These are phyloP conservation scores for Plebejus anna DNA, from an alignment of 2,888 invertebrate species.

Conservation along the genomic window DNA sequence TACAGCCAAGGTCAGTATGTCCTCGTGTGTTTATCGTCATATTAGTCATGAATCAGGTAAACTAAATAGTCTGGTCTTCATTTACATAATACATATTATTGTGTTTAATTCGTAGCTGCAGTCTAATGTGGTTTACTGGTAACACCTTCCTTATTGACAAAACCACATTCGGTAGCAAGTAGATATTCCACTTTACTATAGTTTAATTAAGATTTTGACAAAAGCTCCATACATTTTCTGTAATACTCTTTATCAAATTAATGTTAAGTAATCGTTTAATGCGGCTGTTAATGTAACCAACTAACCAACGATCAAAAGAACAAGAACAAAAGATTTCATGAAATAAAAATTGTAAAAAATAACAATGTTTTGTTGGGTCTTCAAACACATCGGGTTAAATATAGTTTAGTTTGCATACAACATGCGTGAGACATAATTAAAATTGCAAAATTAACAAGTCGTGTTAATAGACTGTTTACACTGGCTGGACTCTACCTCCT, in stretches of 20 bases:
- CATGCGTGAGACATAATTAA: not conserved
- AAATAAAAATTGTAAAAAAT: not conserved
- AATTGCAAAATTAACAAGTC: constrained; percentile 1
- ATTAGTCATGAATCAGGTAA: not conserved
- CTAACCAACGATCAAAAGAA: not conserved
- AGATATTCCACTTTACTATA: no score
- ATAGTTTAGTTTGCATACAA: not conserved
- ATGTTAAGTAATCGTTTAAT: no score
- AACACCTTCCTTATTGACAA: not conserved
- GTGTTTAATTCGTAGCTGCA: not conserved
- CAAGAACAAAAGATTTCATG: not conserved
- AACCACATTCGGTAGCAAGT: no score
- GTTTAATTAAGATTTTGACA: no score
- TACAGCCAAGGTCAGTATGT: not conserved
- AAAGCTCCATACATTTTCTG: no score
- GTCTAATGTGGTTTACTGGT: not conserved
- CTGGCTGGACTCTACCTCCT: not conserved
- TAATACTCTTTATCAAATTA: no score
- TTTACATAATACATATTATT: constrained; percentile 1
- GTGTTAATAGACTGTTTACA: not conserved
- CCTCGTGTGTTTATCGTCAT: not conserved
- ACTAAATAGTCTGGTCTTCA: not conserved
- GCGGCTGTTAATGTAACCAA: no score
- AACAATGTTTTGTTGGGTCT: not conserved
- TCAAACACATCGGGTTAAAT: not conserved